Evolutionary conservation across 53 echinoderm and acorn worm species (phyloP).

Genomic region (Paracentrotus lividus): DNA sequence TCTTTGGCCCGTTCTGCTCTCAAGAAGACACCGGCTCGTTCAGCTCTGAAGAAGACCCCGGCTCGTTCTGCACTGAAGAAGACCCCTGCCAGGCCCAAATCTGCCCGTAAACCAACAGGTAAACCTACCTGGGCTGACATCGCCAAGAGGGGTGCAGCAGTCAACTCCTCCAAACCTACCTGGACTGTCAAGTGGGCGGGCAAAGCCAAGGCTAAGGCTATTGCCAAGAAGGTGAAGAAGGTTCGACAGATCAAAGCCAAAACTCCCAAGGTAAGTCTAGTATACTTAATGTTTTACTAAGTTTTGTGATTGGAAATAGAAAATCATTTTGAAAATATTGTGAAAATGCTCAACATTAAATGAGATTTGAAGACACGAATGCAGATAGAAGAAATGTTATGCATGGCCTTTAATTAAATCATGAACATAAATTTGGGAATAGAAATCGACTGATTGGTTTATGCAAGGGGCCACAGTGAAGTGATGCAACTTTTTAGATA

Average conservation of each 20-base stretch:
- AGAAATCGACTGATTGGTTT: too few species aligned
- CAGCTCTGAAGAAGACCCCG: slow-evolving; percentile 73
- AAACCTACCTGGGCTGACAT: slow-evolving; percentile 94
- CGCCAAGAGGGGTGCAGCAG: slow-evolving; percentile 82
- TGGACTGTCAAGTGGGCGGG: slow-evolving; percentile 71
- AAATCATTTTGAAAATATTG: too few species aligned
- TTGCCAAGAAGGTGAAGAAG: slow-evolving; percentile 62
- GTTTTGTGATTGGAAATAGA: too few species aligned
- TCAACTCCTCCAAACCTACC: slow-evolving; percentile 54
- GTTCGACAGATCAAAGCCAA: slow-evolving; percentile 72
- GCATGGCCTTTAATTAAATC: too few species aligned
- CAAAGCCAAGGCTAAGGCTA: slow-evolving; percentile 68
- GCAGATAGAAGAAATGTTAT: too few species aligned
- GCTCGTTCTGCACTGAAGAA: slow-evolving; percentile 60
- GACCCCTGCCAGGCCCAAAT: slow-evolving; percentile 79
- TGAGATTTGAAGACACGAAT: too few species aligned
- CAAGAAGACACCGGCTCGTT: slow-evolving; percentile 72
- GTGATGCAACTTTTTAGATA: too few species aligned
- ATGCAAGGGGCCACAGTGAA: too few species aligned
- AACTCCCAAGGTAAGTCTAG: slow-evolving; percentile 86
- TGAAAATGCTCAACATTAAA: too few species aligned
- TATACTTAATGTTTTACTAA: too few species aligned
- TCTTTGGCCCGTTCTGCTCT: slow-evolving; percentile 58
- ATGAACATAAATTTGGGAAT: too few species aligned
- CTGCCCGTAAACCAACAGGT: slow-evolving; percentile 71